Conservation (phyloP, 2,113 vertebrate genomes). For the Burhinus oedicnemus region DNA sequence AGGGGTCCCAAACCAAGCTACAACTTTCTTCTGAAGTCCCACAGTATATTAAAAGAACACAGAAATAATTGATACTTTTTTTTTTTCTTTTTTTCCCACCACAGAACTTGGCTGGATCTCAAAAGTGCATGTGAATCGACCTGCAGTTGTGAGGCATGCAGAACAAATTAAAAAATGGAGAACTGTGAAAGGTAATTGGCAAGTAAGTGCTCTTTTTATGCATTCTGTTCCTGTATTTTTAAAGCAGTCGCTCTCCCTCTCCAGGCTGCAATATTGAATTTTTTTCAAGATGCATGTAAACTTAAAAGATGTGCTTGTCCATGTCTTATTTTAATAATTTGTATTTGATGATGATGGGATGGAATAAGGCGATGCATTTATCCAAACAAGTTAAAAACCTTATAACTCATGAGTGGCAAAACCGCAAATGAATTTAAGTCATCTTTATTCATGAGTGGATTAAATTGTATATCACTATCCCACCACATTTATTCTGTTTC, state of each 20-base stretch:
- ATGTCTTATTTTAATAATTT: constrained; percentile 78
- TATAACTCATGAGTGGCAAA: constrained; percentile 75
- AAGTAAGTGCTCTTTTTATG: constrained; percentile 77
- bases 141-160: constrained; percentile 87
- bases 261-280: constrained; percentile 71
- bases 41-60: not conserved
- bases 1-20: not conserved
- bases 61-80: not conserved
- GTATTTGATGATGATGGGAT: constrained; percentile 72
- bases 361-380: constrained; percentile 71
- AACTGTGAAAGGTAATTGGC: constrained; percentile 89
- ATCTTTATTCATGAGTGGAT: constrained; percentile 81
- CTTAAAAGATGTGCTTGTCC: constrained; percentile 74
- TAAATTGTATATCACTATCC: constrained; percentile 65
- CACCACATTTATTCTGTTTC: constrained; percentile 67
- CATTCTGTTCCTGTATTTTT: constrained; percentile 35
- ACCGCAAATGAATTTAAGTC: constrained; percentile 69
- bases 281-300: constrained; percentile 69
- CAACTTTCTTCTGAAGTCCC: not conserved
- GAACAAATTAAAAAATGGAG: constrained; percentile 83
- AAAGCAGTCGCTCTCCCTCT: constrained; percentile 35
- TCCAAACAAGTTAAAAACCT: constrained; percentile 73
- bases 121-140: constrained; percentile 87
- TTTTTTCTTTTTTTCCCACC: not conserved
- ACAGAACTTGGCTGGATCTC: constrained; percentile 89